Base-by-base conservation (phyloP, 2,797 vertebrate genomes). In the Streptopelia turtur region DNA sequence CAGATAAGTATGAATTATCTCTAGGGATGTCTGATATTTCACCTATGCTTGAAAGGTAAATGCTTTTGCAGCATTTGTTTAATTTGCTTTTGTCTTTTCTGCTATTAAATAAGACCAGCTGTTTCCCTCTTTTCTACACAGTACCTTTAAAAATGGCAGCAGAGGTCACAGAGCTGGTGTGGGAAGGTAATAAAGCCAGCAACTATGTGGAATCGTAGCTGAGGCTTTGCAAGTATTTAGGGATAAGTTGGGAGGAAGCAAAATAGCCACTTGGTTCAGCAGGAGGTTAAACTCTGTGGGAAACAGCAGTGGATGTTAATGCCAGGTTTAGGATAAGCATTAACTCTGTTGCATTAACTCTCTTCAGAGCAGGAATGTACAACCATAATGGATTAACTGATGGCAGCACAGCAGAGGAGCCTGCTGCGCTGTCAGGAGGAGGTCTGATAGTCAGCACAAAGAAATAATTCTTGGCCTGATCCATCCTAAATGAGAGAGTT, bases 11-110 rank as follows among this genome's bases (percentile, higher is more conserved):
- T 95, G 98, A 97, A 87, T 95, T 96, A 93, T 94, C 92, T 87
- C 66, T 96, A 91, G 95, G 76, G 76, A 93, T 93, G 80, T 82
- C 95, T 93, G 87, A 47, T 82, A 71, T 96, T 96, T 91, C 96
- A 95, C 88, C 88, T 95, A 10, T 91, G 37, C 75, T 90, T 94
- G 98, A 97, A 96, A 98, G 98, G 98, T 98, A 98, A 88, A 96
- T 97, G 96, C 27, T 92, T 97, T 23, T 79, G 12, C 80, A 84
- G 80, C 31, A 31, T 95, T 97, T 92, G 91, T 90, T 2, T 60
- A 72, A 89, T 77, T 69, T 61, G 25, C 30, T 79, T 93, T 88
- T 94, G 16, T 71, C 39, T 87, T 87, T 91, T 70, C 50, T 82
- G 50, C 53, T 71, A 16, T 63, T 83, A 57, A 53, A 41, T 77